Percentiles rank a stretch among this genome's conserved stretches.
phyloP scores from a whole-genome alignment of 2,888 invertebrate species.

The Agonopterix arenella region DNA sequence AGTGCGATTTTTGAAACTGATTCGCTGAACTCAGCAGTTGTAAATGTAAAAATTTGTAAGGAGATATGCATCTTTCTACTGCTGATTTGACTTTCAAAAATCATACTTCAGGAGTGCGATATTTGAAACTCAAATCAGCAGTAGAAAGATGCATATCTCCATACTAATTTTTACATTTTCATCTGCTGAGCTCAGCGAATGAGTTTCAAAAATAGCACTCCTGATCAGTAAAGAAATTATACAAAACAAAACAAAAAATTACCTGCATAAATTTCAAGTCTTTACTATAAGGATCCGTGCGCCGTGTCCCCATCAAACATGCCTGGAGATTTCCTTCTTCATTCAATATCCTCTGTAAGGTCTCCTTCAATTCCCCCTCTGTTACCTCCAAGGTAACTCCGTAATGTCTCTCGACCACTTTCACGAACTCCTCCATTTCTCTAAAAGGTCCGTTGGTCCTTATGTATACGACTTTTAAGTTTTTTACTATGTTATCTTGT shows the following conservation, averaged over 20 bases:
- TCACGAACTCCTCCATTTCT: conserved; percentile 91
- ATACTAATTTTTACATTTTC: too few relatives aligned
- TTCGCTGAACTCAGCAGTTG: too few relatives aligned
- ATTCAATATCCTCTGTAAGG: conserved; percentile 79
- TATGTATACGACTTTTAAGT: conserved; percentile 87
- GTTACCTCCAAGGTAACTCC: conserved; percentile 82
- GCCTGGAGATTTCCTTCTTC: conserved; percentile 82
- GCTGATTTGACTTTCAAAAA: too few relatives aligned
- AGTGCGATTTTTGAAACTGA: too few relatives aligned
- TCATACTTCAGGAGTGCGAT: too few relatives aligned
- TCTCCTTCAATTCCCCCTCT: conserved; percentile 83
- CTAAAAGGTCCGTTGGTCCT: conserved; percentile 87
- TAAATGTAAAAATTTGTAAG: too few relatives aligned
- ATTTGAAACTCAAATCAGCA: too few relatives aligned
- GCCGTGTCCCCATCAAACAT: conserved; percentile 93
- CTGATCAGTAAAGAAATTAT: background rate
- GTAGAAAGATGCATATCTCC: too few relatives aligned
- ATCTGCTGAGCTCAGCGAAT: too few relatives aligned
- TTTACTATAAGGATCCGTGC: conserved; percentile 89
- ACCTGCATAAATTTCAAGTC: conserved; percentile 83
- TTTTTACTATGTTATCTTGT: conserved; percentile 45
- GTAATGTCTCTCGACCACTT: conserved; percentile 82
- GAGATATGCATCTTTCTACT: too few relatives aligned
- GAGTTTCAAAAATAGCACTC: too few relatives aligned
- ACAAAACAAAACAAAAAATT: conserved; percentile 16